Evolutionary conservation across 2,797 vertebrate genomes (phyloP).

Genomic region (Fratercula arctica): DNA sequence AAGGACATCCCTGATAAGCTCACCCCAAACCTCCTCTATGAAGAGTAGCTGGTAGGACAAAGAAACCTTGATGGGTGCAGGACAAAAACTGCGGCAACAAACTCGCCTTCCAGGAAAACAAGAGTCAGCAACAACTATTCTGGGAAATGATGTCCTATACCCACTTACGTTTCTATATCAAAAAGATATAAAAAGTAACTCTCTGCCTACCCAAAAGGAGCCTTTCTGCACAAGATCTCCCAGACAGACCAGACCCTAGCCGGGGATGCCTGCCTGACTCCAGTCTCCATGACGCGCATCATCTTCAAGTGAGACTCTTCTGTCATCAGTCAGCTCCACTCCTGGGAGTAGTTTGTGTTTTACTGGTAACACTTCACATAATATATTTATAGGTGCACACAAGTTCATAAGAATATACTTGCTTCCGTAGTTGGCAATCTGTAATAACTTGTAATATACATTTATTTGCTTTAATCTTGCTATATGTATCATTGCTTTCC

Average conservation of each 20-base stretch:
- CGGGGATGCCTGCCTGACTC: not conserved
- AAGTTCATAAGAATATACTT: not conserved
- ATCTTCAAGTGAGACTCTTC: not conserved
- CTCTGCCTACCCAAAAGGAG: not conserved
- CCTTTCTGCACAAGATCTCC: not conserved
- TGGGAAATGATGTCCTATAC: accelerated
- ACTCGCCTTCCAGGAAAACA: not conserved
- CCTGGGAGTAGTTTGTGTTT: not conserved
- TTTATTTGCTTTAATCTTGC: not conserved
- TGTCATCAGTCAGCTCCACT: no score
- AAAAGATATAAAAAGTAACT: not conserved
- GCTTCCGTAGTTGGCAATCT: not conserved
- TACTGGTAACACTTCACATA: not conserved
- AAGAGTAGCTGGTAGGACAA: not conserved
- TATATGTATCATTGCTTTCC: not conserved
- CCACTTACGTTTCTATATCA: accelerated
- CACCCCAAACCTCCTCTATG: not conserved
- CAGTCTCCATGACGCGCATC: accelerated
- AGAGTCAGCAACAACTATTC: not conserved
- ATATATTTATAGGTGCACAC: not conserved
- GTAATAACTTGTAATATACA: not conserved
- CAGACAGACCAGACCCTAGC: accelerated
- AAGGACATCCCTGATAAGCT: not conserved
- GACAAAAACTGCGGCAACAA: not conserved
- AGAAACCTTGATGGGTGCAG: not conserved